Percentiles rank a stretch among this genome's conserved stretches.
phyloP scores from a whole-genome alignment of 53 echinoderm and acorn worm genomes.

The Astropecten irregularis region DNA sequence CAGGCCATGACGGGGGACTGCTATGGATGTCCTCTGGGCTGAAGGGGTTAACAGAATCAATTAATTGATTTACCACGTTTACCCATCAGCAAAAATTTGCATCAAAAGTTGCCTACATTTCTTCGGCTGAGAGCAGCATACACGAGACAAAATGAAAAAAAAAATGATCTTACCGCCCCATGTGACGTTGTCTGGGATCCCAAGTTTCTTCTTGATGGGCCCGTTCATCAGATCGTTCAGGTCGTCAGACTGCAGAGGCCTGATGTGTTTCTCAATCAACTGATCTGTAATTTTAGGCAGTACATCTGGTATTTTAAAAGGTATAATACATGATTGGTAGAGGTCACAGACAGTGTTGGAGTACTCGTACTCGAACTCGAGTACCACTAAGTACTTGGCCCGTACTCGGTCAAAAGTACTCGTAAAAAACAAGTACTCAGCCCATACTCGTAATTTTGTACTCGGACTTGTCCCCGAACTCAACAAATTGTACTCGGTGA shows the following conservation, averaged over 20 bases:
- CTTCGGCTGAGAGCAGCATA: too few species aligned
- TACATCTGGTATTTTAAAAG: too few species aligned
- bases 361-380: too few species aligned
- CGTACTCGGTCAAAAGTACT: not conserved
- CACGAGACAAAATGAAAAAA: not conserved
- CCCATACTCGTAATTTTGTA: too few species aligned
- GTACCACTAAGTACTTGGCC: too few species aligned
- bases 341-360: too few species aligned
- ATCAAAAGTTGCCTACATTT: not conserved
- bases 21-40: too few species aligned
- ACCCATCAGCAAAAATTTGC: not conserved
- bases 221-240: slow-evolving; percentile 89
- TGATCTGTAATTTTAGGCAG: slow-evolving; percentile 53
- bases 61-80: too few species aligned
- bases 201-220: slow-evolving; percentile 92
- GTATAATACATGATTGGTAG: too few species aligned
- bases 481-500: not conserved
- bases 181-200: slow-evolving; percentile 81
- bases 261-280: slow-evolving; percentile 62
- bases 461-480: too few species aligned
- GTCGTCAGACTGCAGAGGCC: slow-evolving; percentile 59
- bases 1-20: too few species aligned
- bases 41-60: too few species aligned
- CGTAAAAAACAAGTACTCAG: not conserved
- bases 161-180: slow-evolving; percentile 82